Conservation (phyloP, 2,888 invertebrate genomes). For the Conistra vaccinii region DNA sequence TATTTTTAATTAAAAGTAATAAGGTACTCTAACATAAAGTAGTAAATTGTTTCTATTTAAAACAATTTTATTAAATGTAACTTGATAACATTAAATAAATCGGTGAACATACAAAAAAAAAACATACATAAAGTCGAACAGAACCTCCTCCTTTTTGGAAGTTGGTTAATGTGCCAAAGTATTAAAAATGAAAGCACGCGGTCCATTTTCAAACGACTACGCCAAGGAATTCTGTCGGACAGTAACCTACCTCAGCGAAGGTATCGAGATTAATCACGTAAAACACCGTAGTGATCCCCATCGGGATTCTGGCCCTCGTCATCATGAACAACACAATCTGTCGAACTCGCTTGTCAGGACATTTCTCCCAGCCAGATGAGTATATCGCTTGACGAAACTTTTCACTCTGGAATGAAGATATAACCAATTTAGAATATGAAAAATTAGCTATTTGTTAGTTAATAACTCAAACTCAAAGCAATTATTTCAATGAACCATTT, state of each 20-base stretch:
- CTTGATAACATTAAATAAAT: neutral
- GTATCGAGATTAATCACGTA: slow-evolving; percentile 79
- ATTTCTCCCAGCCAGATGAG: slow-evolving; percentile 81
- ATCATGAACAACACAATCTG: slow-evolving; percentile 81
- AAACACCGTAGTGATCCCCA: slow-evolving; percentile 80
- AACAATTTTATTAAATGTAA: neutral
- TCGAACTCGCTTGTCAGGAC: slow-evolving; percentile 68
- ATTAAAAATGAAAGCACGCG: neutral
- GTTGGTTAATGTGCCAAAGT: too few relatives aligned
- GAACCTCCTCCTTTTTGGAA: too few relatives aligned
- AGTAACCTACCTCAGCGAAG: slow-evolving; percentile 77
- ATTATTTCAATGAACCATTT: too few relatives aligned
- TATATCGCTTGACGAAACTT: slow-evolving; percentile 79
- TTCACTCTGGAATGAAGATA: slow-evolving; percentile 72
- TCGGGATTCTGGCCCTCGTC: slow-evolving; percentile 75
- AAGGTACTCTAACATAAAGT: too few relatives aligned
- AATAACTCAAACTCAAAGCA: neutral
- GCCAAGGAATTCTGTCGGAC: slow-evolving; percentile 6
- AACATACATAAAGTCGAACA: too few relatives aligned
- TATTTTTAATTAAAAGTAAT: too few relatives aligned
- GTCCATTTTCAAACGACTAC: slow-evolving; percentile 8
- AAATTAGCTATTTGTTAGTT: neutral
- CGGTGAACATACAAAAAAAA: too few relatives aligned
- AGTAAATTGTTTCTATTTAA: neutral
- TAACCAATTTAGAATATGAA: neutral